A percentile compares a stretch with the other conserved stretches of the same genome.
phyloP scores from a whole-genome alignment of 1,140 invertebrate genomes.

The Tribolium madens region DNA sequence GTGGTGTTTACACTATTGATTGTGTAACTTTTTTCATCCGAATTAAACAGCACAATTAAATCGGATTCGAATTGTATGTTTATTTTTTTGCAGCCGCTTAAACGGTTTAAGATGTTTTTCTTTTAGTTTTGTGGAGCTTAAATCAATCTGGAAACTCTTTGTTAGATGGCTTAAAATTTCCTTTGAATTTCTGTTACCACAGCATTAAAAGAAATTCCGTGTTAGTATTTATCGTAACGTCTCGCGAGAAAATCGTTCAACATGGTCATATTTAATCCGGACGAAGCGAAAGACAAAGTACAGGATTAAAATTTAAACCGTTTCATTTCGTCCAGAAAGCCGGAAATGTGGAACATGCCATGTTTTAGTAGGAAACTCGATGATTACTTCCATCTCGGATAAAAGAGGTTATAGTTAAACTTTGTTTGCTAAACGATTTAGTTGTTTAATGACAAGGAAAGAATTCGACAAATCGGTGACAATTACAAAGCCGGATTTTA shows the following conservation, averaged over 20 bases:
- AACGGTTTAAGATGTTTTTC: background rate
- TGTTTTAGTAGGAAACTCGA: slow-evolving; percentile 6
- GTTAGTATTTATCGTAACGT: background rate
- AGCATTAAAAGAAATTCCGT: too few species aligned
- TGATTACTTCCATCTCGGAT: slow-evolving; percentile 14
- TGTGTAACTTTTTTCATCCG: background rate
- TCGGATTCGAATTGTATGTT: background rate
- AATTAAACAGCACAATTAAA: background rate
- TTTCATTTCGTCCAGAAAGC: slow-evolving; percentile 33
- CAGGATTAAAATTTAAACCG: slow-evolving; percentile 32
- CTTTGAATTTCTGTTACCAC: too few species aligned
- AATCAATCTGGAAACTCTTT: too few species aligned
- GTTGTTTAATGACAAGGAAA: background rate
- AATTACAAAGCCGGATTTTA: too few species aligned
- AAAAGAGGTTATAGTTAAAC: slow-evolving; percentile 3
- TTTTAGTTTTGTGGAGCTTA: background rate
- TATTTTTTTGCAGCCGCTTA: background rate
- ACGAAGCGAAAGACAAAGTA: slow-evolving; percentile 16
- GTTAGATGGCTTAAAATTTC: too few species aligned
- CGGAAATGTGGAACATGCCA: slow-evolving; percentile 23
- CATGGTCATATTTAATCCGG: slow-evolving; percentile 25
- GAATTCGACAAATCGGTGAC: background rate
- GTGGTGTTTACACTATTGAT: background rate
- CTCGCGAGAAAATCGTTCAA: slow-evolving; percentile 6
- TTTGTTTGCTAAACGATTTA: slow-evolving; percentile 7